phyloP scores from a whole-genome alignment of 2,113 vertebrate species.

The Clupea harengus region DNA sequence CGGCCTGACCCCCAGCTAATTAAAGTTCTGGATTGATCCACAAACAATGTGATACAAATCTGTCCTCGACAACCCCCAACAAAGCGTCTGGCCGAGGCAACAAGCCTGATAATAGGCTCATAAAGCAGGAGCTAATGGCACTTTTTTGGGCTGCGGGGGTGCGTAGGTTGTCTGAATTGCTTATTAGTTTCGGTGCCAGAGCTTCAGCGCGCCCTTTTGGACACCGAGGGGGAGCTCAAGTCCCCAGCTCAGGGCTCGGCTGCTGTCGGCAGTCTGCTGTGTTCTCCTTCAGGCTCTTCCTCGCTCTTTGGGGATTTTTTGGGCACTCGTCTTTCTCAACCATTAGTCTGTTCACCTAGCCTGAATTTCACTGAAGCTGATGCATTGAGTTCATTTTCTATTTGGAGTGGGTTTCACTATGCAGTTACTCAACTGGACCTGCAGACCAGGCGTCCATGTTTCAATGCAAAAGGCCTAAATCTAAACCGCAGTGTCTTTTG shows the following conservation, averaged over 20 bases:
- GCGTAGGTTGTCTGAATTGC: no score
- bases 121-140: constrained; percentile 62
- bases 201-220: neutral
- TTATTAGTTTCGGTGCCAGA: neutral
- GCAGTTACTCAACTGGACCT: neutral
- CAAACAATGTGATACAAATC: constrained; percentile 75
- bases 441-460: neutral
- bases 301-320: neutral
- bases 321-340: neutral
- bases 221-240: no score
- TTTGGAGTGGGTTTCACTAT: neutral
- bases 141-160: constrained; percentile 30
- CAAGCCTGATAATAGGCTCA: constrained; percentile 66
- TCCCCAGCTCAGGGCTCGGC: neutral
- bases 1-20: constrained; percentile 71
- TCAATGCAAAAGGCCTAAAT: neutral
- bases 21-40: constrained; percentile 79
- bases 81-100: constrained; percentile 60
- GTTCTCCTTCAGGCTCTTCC: neutral
- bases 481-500: neutral
- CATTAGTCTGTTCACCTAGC: neutral
- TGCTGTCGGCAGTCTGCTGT: neutral
- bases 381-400: neutral
- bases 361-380: neutral
- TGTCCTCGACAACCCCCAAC: constrained; percentile 72